phyloP scores from a whole-genome alignment of 2,797 vertebrate genomes.

The Tolypeutes matacus region DNA sequence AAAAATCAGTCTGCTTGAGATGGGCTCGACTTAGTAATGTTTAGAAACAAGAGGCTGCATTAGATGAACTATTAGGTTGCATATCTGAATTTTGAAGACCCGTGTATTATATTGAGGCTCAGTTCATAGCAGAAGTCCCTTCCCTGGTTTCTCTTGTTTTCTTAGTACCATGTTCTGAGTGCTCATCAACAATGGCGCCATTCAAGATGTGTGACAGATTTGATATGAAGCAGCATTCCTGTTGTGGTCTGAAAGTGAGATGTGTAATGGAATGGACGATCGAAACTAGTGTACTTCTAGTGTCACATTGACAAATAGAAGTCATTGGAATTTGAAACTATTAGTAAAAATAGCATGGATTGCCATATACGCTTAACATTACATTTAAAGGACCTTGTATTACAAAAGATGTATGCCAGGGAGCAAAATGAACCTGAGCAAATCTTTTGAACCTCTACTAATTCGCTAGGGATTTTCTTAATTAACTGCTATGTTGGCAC shows the following conservation, averaged over 20 bases:
- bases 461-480: constrained; percentile 69
- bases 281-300: not conserved
- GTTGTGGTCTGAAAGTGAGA: not conserved
- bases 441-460: not conserved
- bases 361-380: not conserved
- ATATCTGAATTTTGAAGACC: not conserved
- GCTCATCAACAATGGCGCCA: not conserved
- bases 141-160: not conserved
- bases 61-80: not conserved
- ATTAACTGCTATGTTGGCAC: constrained; percentile 68
- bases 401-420: constrained; percentile 54
- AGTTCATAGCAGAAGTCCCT: not conserved
- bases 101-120: not conserved
- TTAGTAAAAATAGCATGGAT: not conserved
- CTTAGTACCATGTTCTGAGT: not conserved
- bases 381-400: not conserved
- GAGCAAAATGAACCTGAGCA: not conserved
- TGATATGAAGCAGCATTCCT: not conserved
- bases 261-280: not conserved
- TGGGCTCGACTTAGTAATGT: not conserved
- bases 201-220: not conserved
- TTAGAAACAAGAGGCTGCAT: not conserved
- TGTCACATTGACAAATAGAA: not conserved
- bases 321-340: constrained; percentile 2
- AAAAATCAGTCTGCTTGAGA: not conserved